Base-by-base conservation (phyloP, 2,797 vertebrate species). In the Merluccius polli region DNA sequence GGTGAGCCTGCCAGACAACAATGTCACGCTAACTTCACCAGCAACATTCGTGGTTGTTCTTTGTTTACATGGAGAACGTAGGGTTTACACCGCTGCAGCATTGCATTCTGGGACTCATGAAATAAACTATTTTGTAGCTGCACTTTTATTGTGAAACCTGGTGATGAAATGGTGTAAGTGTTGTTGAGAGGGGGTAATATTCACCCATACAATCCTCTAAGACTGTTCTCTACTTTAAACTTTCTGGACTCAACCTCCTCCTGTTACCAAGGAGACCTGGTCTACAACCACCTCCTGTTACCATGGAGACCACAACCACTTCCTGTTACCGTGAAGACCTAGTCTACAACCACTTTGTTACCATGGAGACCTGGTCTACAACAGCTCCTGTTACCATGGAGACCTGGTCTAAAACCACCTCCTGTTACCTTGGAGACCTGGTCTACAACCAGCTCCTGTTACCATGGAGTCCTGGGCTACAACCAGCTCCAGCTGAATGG, bases 1-100 rank as follows among this genome's bases (percentile, higher is more conserved):
- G 41, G 41, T 52, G 21, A 18, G 44, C 21, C 44, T 70, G 48
- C 81, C 36, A 1, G 36, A 70, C 71, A 30, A 82, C 73, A 74
- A 80, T 32, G 31, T 80, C 52, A 72, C 73, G 63, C 72, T 31
- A 77, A 81, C 35, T 86, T 86, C 84, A 91, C 90, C 90, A 91
- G 90, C 90, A 91, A 73, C 87, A 67, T 24, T 48, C 63, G 38
- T 36, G 48, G 44, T 59, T 78, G 73, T 65, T 27, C 59, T 77
- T 32, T 74, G 32, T 75, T 71, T 35, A 18, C 52, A 31, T 12
- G 33, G 80, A 78, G 86, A 88, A 89, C 88, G 88, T 91, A 9
- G 59, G 52, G 24, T 27, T 65, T 24, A 65, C 59, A 12, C 27
- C 16, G 52, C n/a, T 44, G 41, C 41, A 44, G 11, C 41, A 41